phyloP scores from a whole-genome alignment of 2,113 vertebrate genomes.

The Hemichromis elongatus region DNA sequence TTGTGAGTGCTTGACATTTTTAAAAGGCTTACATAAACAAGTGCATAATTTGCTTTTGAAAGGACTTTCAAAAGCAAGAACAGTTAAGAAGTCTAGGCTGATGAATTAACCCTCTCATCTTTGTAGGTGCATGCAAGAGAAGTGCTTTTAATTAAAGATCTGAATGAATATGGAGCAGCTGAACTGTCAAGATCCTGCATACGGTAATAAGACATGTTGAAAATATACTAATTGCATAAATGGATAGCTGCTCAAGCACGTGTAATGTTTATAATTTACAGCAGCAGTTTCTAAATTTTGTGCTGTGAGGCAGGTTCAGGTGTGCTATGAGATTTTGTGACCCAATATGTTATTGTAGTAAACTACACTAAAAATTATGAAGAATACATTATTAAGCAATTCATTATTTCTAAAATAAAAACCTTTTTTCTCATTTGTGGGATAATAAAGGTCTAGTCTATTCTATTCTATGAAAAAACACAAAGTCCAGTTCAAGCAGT shows the following conservation, averaged over 20 bases:
- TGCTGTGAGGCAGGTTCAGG: rapidly evolving
- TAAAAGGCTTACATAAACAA: background rate
- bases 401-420: background rate
- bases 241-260: background rate
- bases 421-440: no score
- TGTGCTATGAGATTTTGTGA: background rate
- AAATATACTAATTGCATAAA: background rate
- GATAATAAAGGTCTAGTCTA: no score
- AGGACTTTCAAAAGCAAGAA: background rate
- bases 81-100: background rate
- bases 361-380: background rate
- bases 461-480: no score
- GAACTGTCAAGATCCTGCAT: background rate
- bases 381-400: background rate
- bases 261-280: background rate
- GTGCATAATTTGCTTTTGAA: background rate
- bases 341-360: background rate
- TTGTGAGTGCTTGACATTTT: background rate
- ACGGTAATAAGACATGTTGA: background rate
- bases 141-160: background rate
- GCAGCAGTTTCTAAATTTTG: background rate
- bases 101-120: background rate
- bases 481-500: background rate
- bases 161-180: background rate
- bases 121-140: background rate